Conservation (phyloP, 2,888 invertebrate genomes). For the Agrotis clavis region DNA sequence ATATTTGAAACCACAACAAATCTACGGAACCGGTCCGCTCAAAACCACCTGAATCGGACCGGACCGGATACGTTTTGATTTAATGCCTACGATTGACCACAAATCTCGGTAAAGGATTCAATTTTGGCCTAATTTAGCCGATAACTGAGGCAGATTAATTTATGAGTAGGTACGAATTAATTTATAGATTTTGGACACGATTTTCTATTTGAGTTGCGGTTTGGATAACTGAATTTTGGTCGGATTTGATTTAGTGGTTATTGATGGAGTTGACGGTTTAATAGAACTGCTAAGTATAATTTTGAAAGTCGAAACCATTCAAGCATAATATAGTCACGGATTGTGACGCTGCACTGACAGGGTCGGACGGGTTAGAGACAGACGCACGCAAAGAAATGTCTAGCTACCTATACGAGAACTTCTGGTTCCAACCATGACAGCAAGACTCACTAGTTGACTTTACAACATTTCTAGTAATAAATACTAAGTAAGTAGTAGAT, state of each 20-base stretch:
- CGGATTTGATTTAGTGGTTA: constrained; percentile 2
- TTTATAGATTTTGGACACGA: constrained; percentile 50
- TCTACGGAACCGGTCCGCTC: constrained; percentile 31
- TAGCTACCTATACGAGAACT: no score
- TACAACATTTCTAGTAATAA: no score
- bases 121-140: constrained; percentile 62
- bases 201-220: constrained; percentile 32
- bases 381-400: no score
- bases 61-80: constrained; percentile 63
- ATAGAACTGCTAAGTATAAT: background rate
- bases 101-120: constrained; percentile 52
- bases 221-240: constrained; percentile 4
- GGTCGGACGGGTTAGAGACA: no score
- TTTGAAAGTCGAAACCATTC: no score
- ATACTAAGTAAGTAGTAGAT: no score
- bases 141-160: constrained; percentile 60
- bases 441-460: no score
- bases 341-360: no score
- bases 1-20: constrained; percentile 47
- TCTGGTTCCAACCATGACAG: no score
- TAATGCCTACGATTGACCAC: constrained; percentile 57
- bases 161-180: constrained; percentile 33
- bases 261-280: background rate
- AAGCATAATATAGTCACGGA: no score
- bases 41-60: constrained; percentile 44